phyloP scores from a whole-genome alignment of 2,888 invertebrate species.

The Orthonevra nobilis region DNA sequence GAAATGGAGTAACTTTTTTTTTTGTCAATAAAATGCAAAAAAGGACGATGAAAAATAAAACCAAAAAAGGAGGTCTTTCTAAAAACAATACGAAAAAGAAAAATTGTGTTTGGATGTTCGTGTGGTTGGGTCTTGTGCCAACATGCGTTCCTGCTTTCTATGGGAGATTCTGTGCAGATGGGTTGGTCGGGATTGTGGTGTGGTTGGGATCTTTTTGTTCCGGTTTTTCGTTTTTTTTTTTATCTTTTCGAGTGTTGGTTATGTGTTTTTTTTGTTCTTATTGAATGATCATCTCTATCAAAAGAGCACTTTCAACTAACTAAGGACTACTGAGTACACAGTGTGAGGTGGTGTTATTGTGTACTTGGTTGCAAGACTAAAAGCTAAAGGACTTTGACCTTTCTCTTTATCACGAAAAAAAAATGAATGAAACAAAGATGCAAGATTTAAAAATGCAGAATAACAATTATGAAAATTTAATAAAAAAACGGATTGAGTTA shows the following conservation, averaged over 20 bases:
- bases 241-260: conserved; percentile 62
- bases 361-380: conserved; percentile 30
- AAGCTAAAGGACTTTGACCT: conserved; percentile 62
- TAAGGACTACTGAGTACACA: too few relatives aligned
- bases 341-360: conserved; percentile 18
- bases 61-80: conserved; percentile 29
- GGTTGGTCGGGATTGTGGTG: conserved; percentile 8
- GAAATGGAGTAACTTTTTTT: conserved; percentile 30
- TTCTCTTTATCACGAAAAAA: conserved; percentile 14
- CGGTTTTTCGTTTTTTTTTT: conserved; percentile 65
- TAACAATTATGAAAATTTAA: conserved; percentile 9
- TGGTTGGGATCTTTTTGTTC: conserved; percentile 44
- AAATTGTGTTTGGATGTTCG: conserved; percentile 1
- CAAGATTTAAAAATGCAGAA: conserved; percentile 24
- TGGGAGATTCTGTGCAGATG: conserved; percentile 8
- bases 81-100: conserved; percentile 41
- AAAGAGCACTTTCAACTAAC: conserved; percentile 20
- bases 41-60: conserved; percentile 15
- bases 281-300: conserved; percentile 43
- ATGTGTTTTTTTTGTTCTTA: conserved; percentile 15
- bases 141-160: conserved; percentile 47
- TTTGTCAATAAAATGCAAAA: conserved; percentile 64
- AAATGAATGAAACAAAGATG: conserved; percentile 30
- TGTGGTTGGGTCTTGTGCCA: conserved; percentile 28
- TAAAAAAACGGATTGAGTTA: not conserved